Evolutionary conservation across 2,113 vertebrate species (phyloP).

Genomic region (Todiramphus saurophagus): DNA sequence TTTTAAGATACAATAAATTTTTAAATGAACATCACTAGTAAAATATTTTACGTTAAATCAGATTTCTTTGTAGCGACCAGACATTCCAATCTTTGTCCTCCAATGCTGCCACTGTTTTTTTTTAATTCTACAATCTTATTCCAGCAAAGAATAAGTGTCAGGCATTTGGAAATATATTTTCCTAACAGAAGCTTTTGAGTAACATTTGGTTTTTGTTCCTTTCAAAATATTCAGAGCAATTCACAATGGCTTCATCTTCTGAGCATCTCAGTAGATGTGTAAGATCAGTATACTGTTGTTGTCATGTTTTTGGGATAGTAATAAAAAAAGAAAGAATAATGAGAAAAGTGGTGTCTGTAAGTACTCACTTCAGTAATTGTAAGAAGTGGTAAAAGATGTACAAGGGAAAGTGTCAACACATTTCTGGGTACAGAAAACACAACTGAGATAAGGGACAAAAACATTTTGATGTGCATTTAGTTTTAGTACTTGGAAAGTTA

Average conservation of each 20-base stretch:
- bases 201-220: not conserved
- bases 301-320: not conserved
- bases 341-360: not conserved
- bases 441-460: not conserved
- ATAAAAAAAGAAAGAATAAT: not conserved
- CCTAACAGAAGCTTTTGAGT: not conserved
- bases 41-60: not conserved
- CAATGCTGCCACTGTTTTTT: not conserved
- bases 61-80: not conserved
- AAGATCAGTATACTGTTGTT: not conserved
- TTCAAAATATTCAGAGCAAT: not conserved
- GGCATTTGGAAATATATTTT: not conserved
- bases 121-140: not conserved
- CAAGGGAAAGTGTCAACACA: not conserved
- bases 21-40: not conserved
- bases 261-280: not conserved
- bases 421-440: not conserved
- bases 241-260: not conserved
- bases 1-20: not conserved
- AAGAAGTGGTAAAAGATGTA: not conserved
- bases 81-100: not conserved
- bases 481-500: not conserved
- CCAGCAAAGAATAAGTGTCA: not conserved
- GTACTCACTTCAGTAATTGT: not conserved
- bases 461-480: not conserved